Base-by-base conservation (phyloP, 2,888 invertebrate genomes). In the Gari tellinella region DNA sequence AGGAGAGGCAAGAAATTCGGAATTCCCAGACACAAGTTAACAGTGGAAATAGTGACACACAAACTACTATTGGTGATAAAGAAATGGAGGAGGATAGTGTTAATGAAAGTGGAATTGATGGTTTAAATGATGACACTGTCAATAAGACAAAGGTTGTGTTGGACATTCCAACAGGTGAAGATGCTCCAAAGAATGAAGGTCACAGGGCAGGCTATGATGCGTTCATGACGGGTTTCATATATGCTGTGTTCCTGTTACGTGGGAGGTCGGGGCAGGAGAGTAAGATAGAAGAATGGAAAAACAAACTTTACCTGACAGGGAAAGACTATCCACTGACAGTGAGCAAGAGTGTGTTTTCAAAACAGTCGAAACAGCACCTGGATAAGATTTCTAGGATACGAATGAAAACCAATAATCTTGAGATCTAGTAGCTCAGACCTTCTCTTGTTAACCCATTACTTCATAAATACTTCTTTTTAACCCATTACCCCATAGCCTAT, bases 141-240 rank as follows among this genome's bases (percentile, higher is more conserved):
- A 31, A 10, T 10, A 31, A 31, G 31, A 7, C 31, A 7, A 31
- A 10, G 5, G 10, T 31, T 4, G 31, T 10, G 10, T 31, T 31
- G 31, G 31, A 31, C 38, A 53, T 48, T 48, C 8, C 26, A 26
- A 26, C 15, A 48, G 40, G 37, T 19, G 52, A 41, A 55, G 25
- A 14, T 21, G 23, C 17, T 45, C 15, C 23, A 5, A 40, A 25
- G 12, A 82, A 79, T 57, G 87, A 88, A 5, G 88, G 90, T 26
- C 93, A 93, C 81, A 74, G 92, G 17, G 92, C 93, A 48, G 92
- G 92, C 0, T 92, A 89, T 84, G 93, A 93, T 86, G 91, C 92
- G 1, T 93, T 92, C 72, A 93, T 92, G 92, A 93, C 93, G 15
- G 92, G 92, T 3, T 92, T 89, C 72, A 85, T 88, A 40, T 89